These are phyloP conservation scores for Paracentrotus lividus DNA, from an alignment of 53 echinoderm and acorn worm genomes.

Conservation along the genomic window DNA sequence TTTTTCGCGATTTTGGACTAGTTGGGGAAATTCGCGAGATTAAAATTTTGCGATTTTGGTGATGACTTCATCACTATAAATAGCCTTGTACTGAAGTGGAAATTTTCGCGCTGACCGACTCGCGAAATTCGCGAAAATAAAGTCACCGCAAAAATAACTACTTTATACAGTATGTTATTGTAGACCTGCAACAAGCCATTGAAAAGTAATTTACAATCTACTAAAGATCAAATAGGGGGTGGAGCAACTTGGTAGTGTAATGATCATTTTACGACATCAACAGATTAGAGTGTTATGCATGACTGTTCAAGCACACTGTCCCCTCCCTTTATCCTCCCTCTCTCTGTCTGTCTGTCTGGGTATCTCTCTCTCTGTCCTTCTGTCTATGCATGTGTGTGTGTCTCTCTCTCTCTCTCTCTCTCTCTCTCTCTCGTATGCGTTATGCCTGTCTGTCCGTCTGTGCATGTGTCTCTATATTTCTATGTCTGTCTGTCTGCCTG, in stretches of 20 bases:
- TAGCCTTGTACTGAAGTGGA: too few relatives aligned
- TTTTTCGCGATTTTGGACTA: too few relatives aligned
- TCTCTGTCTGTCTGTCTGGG: neutral
- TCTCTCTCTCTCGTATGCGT: neutral
- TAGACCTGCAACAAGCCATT: too few relatives aligned
- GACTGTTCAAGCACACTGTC: neutral
- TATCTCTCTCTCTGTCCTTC: neutral
- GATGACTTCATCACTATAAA: too few relatives aligned
- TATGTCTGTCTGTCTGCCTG: neutral
- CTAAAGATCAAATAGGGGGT: too few relatives aligned
- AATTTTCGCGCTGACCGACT: too few relatives aligned
- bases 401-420: neutral
- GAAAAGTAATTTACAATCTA: neutral
- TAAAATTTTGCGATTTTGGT: too few relatives aligned
- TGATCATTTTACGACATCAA: neutral
- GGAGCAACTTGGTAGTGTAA: neutral
- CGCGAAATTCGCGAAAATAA: too few relatives aligned
- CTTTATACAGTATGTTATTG: too few relatives aligned
- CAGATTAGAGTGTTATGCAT: neutral
- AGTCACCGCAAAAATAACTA: too few relatives aligned
- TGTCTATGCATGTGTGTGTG: too few relatives aligned
- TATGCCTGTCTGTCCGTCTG: neutral
- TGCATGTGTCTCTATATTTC: neutral
- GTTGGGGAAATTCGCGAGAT: too few relatives aligned
- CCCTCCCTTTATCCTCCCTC: neutral